These are phyloP conservation scores for Caretta caretta DNA, from an alignment of 2,113 vertebrate species.

Conservation along the genomic window DNA sequence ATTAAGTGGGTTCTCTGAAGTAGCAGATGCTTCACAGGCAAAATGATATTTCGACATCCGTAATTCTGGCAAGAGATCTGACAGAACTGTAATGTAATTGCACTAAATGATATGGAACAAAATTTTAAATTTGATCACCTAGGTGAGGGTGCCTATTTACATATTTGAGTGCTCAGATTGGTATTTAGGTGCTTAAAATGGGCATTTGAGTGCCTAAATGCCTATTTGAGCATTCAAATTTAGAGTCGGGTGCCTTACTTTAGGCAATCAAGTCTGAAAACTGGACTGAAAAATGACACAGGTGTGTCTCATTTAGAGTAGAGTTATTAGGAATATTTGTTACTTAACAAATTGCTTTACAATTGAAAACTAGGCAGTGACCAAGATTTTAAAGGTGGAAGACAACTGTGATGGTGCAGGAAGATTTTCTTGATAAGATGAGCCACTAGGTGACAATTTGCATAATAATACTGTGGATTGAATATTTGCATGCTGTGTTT, in stretches of 20 bases:
- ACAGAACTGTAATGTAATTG: accelerated
- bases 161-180: neutral
- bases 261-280: slow-evolving; percentile 28
- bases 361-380: slow-evolving; percentile 62
- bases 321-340: slow-evolving; percentile 32
- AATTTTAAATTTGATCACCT: accelerated
- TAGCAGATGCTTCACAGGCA: neutral
- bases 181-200: slow-evolving; percentile 20
- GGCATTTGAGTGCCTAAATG: slow-evolving; percentile 32
- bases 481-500: slow-evolving; percentile 69
- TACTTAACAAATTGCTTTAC: slow-evolving; percentile 70
- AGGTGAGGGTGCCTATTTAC: neutral
- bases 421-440: slow-evolving; percentile 73
- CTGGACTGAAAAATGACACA: slow-evolving; percentile 44
- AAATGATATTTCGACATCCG: neutral
- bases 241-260: slow-evolving; percentile 34
- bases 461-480: slow-evolving; percentile 71
- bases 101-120: neutral
- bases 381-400: slow-evolving; percentile 60
- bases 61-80: neutral
- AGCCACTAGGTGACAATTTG: slow-evolving; percentile 75
- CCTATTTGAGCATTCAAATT: slow-evolving; percentile 37
- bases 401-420: slow-evolving; percentile 42
- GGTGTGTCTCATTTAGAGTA: slow-evolving; percentile 40
- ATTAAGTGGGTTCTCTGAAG: neutral